Conservation (phyloP, 2,797 vertebrate species). For the Telmatherina bonti region DNA sequence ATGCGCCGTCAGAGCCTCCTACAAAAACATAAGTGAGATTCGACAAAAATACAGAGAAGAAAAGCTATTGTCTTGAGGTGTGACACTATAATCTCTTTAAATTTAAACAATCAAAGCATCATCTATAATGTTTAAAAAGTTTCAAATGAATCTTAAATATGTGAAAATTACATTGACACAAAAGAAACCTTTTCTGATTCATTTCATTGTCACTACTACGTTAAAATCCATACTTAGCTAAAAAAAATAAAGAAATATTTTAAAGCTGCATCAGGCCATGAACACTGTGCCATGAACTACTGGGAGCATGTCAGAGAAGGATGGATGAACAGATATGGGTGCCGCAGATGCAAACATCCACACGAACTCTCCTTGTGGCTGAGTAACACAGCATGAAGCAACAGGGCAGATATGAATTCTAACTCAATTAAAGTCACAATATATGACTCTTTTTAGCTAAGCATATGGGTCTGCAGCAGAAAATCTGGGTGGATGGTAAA, state of each 20-base stretch:
- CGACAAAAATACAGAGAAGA: not conserved
- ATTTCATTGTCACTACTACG: too few species aligned
- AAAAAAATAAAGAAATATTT: not conserved
- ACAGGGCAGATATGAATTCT: conserved; percentile 32
- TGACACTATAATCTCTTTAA: not conserved
- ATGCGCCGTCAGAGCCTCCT: not conserved
- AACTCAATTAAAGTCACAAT: conserved; percentile 54
- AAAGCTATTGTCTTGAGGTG: not conserved
- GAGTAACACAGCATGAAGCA: conserved; percentile 32
- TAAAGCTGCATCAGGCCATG: not conserved
- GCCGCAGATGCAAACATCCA: not conserved
- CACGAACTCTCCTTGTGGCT: conserved; percentile 24
- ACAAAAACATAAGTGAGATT: not conserved
- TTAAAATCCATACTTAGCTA: not conserved
- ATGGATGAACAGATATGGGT: conserved; percentile 38
- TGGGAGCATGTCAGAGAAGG: not conserved
- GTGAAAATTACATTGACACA: too few species aligned
- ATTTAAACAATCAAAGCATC: not conserved
- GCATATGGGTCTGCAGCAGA: conserved; percentile 45
- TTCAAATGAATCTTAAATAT: not conserved
- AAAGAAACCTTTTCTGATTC: not conserved
- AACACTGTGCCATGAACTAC: not conserved
- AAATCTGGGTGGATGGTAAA: conserved; percentile 46
- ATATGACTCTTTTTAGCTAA: conserved; percentile 43
- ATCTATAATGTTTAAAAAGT: not conserved